These are phyloP conservation scores for Elephantulus edwardii DNA, from an alignment of 2,113 vertebrate genomes.

Conservation along the genomic window DNA sequence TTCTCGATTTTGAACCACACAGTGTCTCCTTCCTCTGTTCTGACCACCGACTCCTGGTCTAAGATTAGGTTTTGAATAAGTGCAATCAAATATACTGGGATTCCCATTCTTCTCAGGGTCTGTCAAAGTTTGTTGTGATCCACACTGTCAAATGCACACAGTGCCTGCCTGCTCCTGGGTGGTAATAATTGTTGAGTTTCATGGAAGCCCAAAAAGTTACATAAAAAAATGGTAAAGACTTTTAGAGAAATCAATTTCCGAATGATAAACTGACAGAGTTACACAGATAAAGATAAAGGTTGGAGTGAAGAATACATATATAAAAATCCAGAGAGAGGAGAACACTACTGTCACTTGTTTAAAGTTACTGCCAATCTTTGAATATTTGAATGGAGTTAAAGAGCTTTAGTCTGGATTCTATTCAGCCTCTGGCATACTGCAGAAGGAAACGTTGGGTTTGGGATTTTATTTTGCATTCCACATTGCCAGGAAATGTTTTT, in stretches of 20 bases:
- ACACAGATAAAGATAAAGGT: not conserved
- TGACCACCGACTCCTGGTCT: too few species aligned
- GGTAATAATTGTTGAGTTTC: not conserved
- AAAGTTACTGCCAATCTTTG: not conserved
- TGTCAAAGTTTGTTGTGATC: too few species aligned
- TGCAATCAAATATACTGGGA: too few species aligned
- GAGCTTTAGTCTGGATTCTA: not conserved
- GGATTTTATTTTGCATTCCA: constrained; percentile 4
- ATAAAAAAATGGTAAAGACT: not conserved
- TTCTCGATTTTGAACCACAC: too few species aligned
- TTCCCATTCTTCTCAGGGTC: too few species aligned
- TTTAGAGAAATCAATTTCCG: not conserved
- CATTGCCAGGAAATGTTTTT: constrained; percentile 3
- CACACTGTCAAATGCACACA: too few species aligned
- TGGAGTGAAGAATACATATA: not conserved
- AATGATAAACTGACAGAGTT: not conserved
- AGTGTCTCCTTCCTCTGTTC: too few species aligned
- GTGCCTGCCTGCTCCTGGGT: not conserved
- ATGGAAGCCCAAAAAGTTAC: not conserved
- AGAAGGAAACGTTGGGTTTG: not conserved
- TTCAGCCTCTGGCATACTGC: not conserved
- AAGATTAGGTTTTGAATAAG: too few species aligned
- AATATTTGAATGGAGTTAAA: not conserved
- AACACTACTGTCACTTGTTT: not conserved
- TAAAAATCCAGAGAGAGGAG: not conserved